These are phyloP conservation scores for Yponomeuta cagnagella DNA, from an alignment of 2,888 invertebrate species.

Conservation along the genomic window DNA sequence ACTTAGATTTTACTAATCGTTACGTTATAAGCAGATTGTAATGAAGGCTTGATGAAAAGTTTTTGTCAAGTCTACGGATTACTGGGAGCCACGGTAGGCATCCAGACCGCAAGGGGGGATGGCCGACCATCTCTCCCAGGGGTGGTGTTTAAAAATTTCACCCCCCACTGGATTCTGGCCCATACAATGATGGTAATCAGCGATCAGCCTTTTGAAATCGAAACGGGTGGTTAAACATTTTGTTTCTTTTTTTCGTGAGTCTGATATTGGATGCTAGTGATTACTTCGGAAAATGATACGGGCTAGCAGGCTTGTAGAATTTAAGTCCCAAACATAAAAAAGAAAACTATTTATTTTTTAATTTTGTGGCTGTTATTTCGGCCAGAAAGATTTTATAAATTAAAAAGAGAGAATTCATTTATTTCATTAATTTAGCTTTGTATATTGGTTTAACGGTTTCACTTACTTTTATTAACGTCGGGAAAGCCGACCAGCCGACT, in stretches of 20 bases:
- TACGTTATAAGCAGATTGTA: too few species aligned
- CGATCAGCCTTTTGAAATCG: constrained; percentile 72
- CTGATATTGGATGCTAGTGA: constrained; percentile 9
- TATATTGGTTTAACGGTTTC: too few species aligned
- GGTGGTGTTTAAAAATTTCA: constrained; percentile 24
- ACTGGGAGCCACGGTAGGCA: constrained; percentile 23
- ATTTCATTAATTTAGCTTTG: too few species aligned
- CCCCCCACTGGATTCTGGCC: constrained; percentile 19
- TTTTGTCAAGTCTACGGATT: constrained; percentile 18
- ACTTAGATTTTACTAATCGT: too few species aligned
- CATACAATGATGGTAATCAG: constrained; percentile 40
- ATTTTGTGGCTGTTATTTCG: too few species aligned
- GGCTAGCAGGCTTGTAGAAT: background rate
- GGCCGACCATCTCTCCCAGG: constrained; percentile 12
- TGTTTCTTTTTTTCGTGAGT: constrained; percentile 31
- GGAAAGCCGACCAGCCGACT: too few species aligned
- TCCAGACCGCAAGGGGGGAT: constrained; percentile 15
- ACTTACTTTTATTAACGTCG: too few species aligned
- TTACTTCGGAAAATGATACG: constrained; percentile 5
- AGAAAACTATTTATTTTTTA: too few species aligned
- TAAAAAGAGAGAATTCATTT: too few species aligned
- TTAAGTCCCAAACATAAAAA: too few species aligned
- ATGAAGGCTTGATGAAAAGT: background rate
- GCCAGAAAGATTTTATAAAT: too few species aligned
- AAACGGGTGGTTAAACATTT: constrained; percentile 57